Conservation (phyloP, 2,113 vertebrate species). For the Nothoprocta pentlandii region DNA sequence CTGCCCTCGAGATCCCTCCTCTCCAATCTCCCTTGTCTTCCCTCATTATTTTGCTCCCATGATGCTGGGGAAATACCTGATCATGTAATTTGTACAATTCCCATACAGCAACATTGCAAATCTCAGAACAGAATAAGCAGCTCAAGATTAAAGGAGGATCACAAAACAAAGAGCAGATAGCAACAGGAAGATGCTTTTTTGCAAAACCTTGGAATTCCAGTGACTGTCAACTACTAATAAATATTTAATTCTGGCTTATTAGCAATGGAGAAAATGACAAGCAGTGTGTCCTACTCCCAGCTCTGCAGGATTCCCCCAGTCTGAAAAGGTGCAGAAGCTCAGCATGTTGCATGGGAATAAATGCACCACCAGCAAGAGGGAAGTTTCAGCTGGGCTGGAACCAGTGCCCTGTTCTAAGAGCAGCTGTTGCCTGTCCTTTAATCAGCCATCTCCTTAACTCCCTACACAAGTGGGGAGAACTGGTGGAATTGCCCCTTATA, state of each 20-base stretch:
- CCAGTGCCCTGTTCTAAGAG: not conserved
- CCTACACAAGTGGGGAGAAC: not conserved
- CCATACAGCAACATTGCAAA: not conserved
- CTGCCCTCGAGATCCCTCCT: not conserved
- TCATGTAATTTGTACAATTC: fast-evolving
- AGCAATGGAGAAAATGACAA: not conserved
- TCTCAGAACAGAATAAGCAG: not conserved
- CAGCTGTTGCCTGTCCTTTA: not conserved
- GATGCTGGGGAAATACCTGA: not conserved
- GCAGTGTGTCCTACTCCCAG: not conserved
- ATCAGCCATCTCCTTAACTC: not conserved
- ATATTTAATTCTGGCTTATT: not conserved
- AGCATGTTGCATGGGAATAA: not conserved
- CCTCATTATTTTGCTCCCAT: not conserved
- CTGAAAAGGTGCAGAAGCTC: not conserved
- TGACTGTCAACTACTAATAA: not conserved
- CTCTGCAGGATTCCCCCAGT: not conserved
- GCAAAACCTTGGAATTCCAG: not conserved
- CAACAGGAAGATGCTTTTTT: not conserved
- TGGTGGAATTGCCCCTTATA: not conserved
- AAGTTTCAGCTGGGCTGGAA: not conserved
- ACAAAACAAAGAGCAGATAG: not conserved
- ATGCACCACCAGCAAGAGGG: fast-evolving
- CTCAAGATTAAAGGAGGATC: not conserved
- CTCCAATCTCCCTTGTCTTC: not conserved